phyloP scores from a whole-genome alignment of 1,140 invertebrate genomes.

The Brachionus paranguensis region DNA sequence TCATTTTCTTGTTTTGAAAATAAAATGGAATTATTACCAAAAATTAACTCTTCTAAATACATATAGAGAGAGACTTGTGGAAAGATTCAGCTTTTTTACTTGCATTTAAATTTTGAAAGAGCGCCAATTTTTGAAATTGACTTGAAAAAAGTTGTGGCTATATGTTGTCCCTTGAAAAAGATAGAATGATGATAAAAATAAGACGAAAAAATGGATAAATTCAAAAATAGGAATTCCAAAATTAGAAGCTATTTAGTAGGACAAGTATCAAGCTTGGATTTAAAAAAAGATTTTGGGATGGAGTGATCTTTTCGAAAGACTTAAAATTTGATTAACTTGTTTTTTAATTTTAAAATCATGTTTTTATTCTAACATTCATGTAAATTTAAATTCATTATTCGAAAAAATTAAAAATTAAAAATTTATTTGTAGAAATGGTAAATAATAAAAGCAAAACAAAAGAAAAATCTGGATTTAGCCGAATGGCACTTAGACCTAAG shows the following conservation, averaged over 20 bases:
- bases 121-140: background rate
- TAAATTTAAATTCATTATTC: slow-evolving; percentile 3
- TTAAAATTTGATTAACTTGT: background rate
- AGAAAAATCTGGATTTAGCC: background rate
- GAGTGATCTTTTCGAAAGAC: slow-evolving; percentile 2
- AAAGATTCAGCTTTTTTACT: background rate
- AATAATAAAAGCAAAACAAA: background rate
- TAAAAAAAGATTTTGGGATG: background rate
- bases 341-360: background rate
- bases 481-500: background rate
- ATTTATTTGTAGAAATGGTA: background rate
- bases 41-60: background rate
- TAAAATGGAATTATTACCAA: background rate
- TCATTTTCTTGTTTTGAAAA: background rate
- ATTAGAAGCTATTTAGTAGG: background rate
- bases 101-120: background rate
- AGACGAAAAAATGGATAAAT: background rate
- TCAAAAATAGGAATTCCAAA: background rate
- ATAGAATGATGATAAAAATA: background rate
- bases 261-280: background rate
- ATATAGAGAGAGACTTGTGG: background rate
- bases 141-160: background rate
- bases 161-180: background rate
- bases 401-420: background rate
- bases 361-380: background rate